Evolutionary conservation across 2,888 invertebrate genomes (phyloP).

Genomic region (Scaptomyza parva): DNA sequence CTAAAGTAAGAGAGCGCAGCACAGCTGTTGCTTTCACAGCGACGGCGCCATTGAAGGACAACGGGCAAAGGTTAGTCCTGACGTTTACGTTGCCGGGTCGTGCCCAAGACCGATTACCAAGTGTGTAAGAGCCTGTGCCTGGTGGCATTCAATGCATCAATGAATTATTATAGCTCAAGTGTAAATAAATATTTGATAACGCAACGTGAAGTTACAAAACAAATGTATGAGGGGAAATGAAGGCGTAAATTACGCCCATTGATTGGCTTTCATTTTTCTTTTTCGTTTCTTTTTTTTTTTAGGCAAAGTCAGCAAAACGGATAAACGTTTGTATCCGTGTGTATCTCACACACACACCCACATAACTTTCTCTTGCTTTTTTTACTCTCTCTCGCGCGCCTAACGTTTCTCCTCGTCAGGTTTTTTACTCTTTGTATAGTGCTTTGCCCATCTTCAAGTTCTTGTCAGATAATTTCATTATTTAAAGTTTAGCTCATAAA

Average conservation of each 20-base stretch:
- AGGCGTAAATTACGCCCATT: constrained; percentile 71
- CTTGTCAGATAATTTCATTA: constrained; percentile 77
- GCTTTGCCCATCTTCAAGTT: constrained; percentile 65
- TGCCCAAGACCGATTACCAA: constrained; percentile 57
- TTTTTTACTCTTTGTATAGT: constrained; percentile 34
- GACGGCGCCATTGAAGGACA: constrained; percentile 76
- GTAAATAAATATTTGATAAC: constrained; percentile 76
- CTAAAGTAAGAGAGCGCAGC: constrained; percentile 49
- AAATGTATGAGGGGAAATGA: constrained; percentile 27
- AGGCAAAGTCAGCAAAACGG: constrained; percentile 42
- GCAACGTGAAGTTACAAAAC: constrained; percentile 35
- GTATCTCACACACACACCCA: constrained; percentile 21
- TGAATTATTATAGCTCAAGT: constrained; percentile 76
- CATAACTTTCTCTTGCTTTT: constrained; percentile 7
- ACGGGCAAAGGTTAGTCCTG: constrained; percentile 77
- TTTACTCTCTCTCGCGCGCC: not conserved
- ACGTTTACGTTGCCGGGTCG: constrained; percentile 77
- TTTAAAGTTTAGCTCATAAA: constrained; percentile 76
- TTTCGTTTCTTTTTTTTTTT: not conserved
- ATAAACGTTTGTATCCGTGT: constrained; percentile 48
- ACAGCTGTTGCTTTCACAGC: constrained; percentile 79
- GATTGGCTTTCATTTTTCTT: constrained; percentile 51
- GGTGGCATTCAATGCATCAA: constrained; percentile 73
- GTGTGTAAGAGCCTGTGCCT: constrained; percentile 68
- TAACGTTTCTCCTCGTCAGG: not conserved